Conservation (phyloP, 2,888 invertebrate genomes). For the Thyatira batis region DNA sequence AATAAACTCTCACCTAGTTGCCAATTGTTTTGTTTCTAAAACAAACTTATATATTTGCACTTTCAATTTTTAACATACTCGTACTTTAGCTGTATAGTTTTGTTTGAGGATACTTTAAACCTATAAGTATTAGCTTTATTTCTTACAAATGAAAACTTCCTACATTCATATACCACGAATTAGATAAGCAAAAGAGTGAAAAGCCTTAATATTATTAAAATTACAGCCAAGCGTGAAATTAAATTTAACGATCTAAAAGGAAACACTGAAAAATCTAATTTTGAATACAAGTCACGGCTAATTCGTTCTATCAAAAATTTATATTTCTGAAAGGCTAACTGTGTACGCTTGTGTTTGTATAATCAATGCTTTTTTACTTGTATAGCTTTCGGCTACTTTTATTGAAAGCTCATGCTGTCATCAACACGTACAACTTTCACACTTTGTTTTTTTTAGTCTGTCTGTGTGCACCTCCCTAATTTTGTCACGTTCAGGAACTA, state of each 20-base stretch:
- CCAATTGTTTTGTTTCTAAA: neutral
- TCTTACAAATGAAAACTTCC: no score
- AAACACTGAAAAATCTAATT: neutral
- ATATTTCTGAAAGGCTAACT: neutral
- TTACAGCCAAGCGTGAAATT: neutral
- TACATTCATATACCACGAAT: neutral
- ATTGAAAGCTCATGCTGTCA: neutral
- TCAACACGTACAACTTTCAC: constrained; percentile 35
- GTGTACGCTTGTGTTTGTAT: neutral
- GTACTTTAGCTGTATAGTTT: no score
- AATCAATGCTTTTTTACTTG: neutral
- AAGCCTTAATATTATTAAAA: neutral
- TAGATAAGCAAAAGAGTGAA: neutral
- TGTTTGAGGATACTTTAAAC: no score
- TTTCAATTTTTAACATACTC: neutral
- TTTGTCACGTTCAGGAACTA: constrained; percentile 40
- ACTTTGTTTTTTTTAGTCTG: constrained; percentile 12
- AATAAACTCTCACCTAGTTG: neutral
- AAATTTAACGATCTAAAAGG: neutral
- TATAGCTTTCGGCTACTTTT: neutral
- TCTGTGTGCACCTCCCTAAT: constrained; percentile 22
- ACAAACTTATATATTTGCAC: neutral
- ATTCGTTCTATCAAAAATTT: neutral
- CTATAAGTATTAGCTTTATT: no score
- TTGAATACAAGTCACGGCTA: neutral